Base-by-base conservation (phyloP, 2,888 invertebrate genomes). In the Polyommatus iphigenia region DNA sequence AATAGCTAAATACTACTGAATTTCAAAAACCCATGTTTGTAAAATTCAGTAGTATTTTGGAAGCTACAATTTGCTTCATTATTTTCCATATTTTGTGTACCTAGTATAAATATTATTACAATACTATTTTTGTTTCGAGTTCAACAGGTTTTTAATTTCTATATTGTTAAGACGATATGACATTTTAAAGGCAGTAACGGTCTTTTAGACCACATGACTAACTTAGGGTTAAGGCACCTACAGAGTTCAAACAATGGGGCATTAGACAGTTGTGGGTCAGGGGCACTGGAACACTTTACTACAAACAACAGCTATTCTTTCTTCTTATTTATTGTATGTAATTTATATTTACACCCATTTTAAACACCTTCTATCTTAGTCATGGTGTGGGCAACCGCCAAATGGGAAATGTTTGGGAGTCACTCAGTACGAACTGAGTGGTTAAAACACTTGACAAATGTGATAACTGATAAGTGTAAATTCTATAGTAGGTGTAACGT, bases 271-370 rank as follows among this genome's bases (percentile, higher is more conserved):
- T 29, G 75, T 54, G 7, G 75, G 75, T 54, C 75, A 75, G 50
- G 75, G 50, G 75, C 75, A 54, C 8, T 75, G 36, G 73, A 73
- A 73, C 54, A 75, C 24, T 54, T 54, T 15, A 75, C 46, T 50
- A 2, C 75, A 13, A 59, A 8, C 62, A 24, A 62, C 7, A 67
- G 15, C 67, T 32, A 32, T 67, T 67, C 67, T 32, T 32, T 67
- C 67, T 67, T 15, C 29, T 67, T 29, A 67, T 67, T 32, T 67
- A 67, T 32, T 67, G 67, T 67, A 18, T 29, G 15, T 32, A 32
- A 67, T 67, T 67, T 29, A 18, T 15, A 6, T 67, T 20, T 29
- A 29, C 29, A 32, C 67, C 15, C 67, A 67, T 67, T 32, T 32
- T 32, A 67, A 29, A 67, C 67, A 67, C 67, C 59, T 57, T 6